Conservation (phyloP, 2,113 vertebrate genomes). For the Drymodes brunneopygia region DNA sequence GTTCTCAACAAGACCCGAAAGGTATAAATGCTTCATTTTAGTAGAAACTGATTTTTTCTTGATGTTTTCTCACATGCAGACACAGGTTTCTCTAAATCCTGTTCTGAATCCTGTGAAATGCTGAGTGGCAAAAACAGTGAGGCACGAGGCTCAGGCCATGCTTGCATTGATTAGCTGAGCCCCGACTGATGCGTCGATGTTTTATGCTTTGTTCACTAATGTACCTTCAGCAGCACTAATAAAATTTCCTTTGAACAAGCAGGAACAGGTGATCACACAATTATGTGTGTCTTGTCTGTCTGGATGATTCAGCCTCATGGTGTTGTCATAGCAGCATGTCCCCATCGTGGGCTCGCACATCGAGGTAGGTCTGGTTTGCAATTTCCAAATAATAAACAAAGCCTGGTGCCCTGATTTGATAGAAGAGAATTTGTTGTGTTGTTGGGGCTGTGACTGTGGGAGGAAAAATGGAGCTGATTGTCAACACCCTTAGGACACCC, state of each 20-base stretch:
- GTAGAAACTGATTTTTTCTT: background rate
- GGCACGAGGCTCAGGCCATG: background rate
- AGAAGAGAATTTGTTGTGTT: background rate
- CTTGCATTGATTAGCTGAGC: background rate
- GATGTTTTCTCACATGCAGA: background rate
- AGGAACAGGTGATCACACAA: slow-evolving; percentile 33
- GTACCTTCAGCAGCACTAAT: slow-evolving; percentile 32
- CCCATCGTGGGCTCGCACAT: background rate
- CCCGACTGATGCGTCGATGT: background rate
- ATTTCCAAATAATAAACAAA: slow-evolving; percentile 37
- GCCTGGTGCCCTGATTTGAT: background rate
- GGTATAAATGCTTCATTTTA: background rate
- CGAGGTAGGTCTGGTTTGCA: background rate
- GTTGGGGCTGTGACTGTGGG: background rate
- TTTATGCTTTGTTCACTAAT: slow-evolving; percentile 35
- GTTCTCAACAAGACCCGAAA: background rate
- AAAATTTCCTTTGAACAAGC: slow-evolving; percentile 53
- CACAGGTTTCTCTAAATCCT: background rate
- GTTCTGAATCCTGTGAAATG: background rate
- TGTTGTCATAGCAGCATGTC: slow-evolving; percentile 55
- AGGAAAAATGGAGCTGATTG: background rate
- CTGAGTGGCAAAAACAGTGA: background rate
- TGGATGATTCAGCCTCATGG: slow-evolving; percentile 34
- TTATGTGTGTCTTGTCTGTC: slow-evolving; percentile 36
- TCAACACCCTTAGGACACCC: background rate